Evolutionary conservation across 2,888 invertebrate genomes (phyloP), one percentile per base, ranked within the genome.

Genomic region (Monochamus alternatus): DNA sequence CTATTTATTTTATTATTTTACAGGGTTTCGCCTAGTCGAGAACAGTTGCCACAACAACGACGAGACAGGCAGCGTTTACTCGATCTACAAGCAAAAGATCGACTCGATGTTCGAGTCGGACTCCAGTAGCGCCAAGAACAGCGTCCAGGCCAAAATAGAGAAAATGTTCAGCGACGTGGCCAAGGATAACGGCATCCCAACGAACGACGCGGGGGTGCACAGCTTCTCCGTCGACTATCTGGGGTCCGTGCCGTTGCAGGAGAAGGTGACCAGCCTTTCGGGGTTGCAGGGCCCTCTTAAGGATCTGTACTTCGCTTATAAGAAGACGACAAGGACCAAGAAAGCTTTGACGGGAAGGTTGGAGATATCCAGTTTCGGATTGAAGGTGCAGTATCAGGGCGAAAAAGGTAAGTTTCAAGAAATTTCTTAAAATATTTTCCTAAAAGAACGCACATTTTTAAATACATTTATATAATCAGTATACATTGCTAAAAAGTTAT

Each of bases 111-210:
- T 97, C 89, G 90, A 90, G 76, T 87, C 85, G 75, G 89, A 85
- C 79, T 85, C 83, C 82, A 90, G 86, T 79, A 84, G 87, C 85
- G 90, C 92, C 51, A 92, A 92, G 83, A 95, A 95, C 84, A 93
- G 93, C 72, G 95, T 96, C 2, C 96, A 97, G 88, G 96, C 95
- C 14, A 93, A 95, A 84, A 96, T 97, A 88, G 96, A 96, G 87
- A 93, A 94, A 83, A 95, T 96, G 93, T 96, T 96, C 86, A 93
- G 92, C 32, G 94, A 94, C 77, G 93, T 95, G 84, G 93, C 94
- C 3, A 88, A 91, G 64, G 91, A 92, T 77, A 87, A 88, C 58
- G 79, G 91, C 44, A 89, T 87, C 69, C 92, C 92, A 1, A 91
- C 92, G 8, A 89, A 90, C 55, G 93, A 92, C 81, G 89, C 87